Evolutionary conservation across 2,113 vertebrate species (phyloP).

Genomic region (Cyphomyrus discorhynchus): DNA sequence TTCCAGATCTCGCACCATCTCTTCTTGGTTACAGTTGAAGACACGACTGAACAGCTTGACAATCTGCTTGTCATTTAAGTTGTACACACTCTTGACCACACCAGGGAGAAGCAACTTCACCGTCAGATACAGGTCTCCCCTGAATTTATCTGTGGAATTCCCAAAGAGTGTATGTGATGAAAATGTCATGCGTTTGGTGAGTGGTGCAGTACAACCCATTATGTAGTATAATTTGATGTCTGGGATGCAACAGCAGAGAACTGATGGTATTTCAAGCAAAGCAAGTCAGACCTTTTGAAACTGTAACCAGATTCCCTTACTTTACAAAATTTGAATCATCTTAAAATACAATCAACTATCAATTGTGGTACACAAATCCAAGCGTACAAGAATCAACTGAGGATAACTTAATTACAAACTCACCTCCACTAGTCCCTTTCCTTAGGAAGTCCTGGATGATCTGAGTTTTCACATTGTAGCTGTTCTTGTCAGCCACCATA

Average conservation of each 20-base stretch:
- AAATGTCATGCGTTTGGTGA: background rate
- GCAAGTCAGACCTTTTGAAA: background rate
- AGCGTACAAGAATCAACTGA: background rate
- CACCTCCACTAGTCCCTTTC: slow-evolving; percentile 84
- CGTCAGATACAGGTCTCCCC: slow-evolving; percentile 84
- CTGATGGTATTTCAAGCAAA: background rate
- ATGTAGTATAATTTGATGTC: background rate
- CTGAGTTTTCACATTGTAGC: slow-evolving; percentile 91
- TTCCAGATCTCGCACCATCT: slow-evolving; percentile 88
- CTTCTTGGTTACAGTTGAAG: slow-evolving; percentile 83
- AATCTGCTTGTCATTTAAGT: slow-evolving; percentile 97
- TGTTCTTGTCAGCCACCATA: slow-evolving; percentile 80
- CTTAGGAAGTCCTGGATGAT: slow-evolving; percentile 87
- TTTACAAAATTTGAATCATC: background rate
- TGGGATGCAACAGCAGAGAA: background rate
- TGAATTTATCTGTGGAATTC: slow-evolving; percentile 78
- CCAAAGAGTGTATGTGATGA: background rate
- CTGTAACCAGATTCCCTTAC: background rate
- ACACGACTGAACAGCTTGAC: slow-evolving; percentile 94
- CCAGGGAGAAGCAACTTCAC: slow-evolving; percentile 91
- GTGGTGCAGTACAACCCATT: background rate
- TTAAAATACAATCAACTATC: background rate
- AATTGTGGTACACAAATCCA: background rate
- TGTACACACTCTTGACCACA: slow-evolving; percentile 92
- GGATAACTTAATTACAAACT: slow-evolving; percentile 1